Conservation (phyloP, 2,113 vertebrate genomes). For the Egretta garzetta region DNA sequence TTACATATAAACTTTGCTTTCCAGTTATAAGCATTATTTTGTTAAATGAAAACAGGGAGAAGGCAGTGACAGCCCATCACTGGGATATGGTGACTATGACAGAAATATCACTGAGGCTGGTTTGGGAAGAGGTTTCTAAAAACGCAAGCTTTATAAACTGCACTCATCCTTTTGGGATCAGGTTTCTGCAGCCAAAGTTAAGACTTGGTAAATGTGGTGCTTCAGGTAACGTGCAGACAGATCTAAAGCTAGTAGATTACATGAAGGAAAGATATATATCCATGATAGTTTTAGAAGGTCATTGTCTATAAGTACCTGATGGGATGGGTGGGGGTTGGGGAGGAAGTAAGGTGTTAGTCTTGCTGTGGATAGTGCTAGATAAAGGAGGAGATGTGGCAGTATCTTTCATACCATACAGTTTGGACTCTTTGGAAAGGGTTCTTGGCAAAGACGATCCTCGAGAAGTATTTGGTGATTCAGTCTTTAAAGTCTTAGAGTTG, state of each 20-base stretch:
- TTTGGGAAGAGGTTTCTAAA: neutral
- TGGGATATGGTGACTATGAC: neutral
- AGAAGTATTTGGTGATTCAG: conserved; percentile 92
- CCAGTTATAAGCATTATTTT: neutral
- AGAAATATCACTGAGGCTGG: neutral
- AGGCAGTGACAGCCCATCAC: neutral
- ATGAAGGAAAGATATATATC: neutral
- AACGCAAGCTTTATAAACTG: neutral
- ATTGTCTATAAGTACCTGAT: conserved; percentile 86
- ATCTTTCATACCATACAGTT: conserved; percentile 99
- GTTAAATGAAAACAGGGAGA: neutral
- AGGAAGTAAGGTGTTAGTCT: conserved; percentile 94
- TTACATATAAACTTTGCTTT: neutral
- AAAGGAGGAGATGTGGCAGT: conserved; percentile 79
- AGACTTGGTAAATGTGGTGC: neutral
- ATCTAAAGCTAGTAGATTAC: conserved; percentile 42
- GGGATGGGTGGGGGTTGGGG: conserved; percentile 93
- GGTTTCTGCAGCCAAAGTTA: neutral
- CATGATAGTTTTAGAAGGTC: conserved; percentile 21
- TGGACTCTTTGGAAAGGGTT: conserved; percentile 98
- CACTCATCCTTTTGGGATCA: neutral
- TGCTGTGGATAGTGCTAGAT: conserved; percentile 84
- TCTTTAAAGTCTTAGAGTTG: conserved; percentile 97
- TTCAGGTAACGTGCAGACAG: neutral
- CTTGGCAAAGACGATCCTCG: conserved; percentile 96